phyloP scores from a whole-genome alignment of 1,140 invertebrate species.

The Pogonognathellus flavescens region DNA sequence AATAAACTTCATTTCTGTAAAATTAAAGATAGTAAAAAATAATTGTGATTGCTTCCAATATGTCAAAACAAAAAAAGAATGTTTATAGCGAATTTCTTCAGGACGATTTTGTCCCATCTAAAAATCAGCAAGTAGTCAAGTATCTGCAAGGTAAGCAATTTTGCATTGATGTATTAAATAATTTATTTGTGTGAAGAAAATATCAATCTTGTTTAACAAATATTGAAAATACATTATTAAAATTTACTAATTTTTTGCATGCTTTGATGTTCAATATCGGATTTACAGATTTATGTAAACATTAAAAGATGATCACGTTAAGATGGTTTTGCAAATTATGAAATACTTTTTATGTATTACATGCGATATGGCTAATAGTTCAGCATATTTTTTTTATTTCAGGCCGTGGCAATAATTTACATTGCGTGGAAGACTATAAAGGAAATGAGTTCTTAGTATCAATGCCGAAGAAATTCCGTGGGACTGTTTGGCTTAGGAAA shows the following conservation, averaged over 20 bases:
- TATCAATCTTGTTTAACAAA: no score
- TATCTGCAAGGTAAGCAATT: constrained; percentile 54
- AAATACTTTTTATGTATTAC: not conserved
- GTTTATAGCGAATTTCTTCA: constrained; percentile 60
- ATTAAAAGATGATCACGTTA: not conserved
- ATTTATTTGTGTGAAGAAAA: no score
- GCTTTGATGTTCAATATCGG: no score
- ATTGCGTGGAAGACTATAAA: constrained; percentile 57
- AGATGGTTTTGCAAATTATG: not conserved
- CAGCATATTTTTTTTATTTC: not conserved
- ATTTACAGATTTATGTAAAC: no score
- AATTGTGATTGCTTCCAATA: not conserved
- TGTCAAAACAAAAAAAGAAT: constrained; percentile 65
- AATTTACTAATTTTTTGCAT: no score
- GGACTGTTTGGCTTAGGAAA: constrained; percentile 63
- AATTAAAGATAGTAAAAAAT: no score
- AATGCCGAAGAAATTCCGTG: constrained; percentile 65
- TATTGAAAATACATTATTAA: no score
- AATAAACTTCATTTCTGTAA: no score
- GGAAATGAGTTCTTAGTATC: constrained; percentile 60
- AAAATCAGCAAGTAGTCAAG: constrained; percentile 60
- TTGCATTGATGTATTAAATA: not conserved
- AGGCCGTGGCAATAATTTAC: constrained; percentile 64
- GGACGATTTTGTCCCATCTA: constrained; percentile 58
- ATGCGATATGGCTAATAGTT: not conserved